Conservation (phyloP, 2,888 invertebrate species). For the Pycnomerus fuliginosus region DNA sequence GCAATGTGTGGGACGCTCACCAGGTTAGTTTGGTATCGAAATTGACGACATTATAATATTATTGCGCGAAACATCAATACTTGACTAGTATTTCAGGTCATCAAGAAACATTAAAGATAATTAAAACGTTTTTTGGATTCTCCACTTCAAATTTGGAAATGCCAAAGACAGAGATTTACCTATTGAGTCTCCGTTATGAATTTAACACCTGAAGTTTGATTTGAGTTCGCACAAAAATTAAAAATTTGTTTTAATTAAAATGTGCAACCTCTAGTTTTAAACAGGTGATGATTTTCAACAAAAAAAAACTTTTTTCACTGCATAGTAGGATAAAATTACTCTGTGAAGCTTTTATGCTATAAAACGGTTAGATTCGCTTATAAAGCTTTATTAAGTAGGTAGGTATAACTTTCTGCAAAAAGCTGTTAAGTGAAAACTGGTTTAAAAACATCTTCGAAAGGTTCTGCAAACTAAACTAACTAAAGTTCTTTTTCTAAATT, state of each 20-base stretch:
- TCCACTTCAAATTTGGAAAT: not conserved
- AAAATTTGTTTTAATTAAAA: not conserved
- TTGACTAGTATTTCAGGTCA: not conserved
- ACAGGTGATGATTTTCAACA: too few relatives aligned
- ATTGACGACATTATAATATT: conserved; percentile 10
- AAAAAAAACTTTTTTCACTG: too few relatives aligned
- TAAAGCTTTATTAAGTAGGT: too few relatives aligned
- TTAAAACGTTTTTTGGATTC: conserved; percentile 1
- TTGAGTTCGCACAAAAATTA: conserved; percentile 4
- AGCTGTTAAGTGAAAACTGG: too few relatives aligned
- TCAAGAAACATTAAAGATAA: not conserved
- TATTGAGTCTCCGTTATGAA: conserved; percentile 6
- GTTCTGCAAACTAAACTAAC: too few relatives aligned
- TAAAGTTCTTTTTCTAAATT: too few relatives aligned
- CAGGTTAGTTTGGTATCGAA: conserved; percentile 22
- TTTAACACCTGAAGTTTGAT: conserved; percentile 1
- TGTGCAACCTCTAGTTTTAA: too few relatives aligned
- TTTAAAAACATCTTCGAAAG: too few relatives aligned
- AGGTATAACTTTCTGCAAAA: too few relatives aligned
- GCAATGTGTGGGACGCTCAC: conserved; percentile 17
- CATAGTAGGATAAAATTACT: too few relatives aligned
- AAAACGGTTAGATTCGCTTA: too few relatives aligned
- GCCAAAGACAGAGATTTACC: not conserved
- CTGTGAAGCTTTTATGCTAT: too few relatives aligned
- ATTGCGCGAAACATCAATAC: not conserved